phyloP scores from a whole-genome alignment of 2,113 vertebrate genomes.

The Sapayoa aenigma region DNA sequence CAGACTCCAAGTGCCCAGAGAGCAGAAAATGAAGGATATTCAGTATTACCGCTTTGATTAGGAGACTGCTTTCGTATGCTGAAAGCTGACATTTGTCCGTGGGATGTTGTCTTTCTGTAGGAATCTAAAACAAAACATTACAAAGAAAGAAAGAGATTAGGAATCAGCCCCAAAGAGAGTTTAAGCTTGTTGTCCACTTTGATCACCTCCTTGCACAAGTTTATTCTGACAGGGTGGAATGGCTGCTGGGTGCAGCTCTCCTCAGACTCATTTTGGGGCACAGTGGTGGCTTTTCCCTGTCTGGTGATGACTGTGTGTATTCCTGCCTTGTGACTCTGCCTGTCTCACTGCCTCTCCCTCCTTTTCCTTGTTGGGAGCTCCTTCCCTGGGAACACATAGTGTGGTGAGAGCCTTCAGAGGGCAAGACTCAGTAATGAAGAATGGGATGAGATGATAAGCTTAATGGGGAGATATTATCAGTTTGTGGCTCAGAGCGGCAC shows the following conservation, averaged over 20 bases:
- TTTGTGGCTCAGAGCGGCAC: neutral
- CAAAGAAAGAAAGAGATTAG: neutral
- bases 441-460: neutral
- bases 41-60: constrained; percentile 49
- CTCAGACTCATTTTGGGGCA: neutral
- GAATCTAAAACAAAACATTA: constrained; percentile 33
- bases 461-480: neutral
- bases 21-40: neutral
- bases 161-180: neutral
- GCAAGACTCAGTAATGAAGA: neutral
- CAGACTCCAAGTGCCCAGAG: neutral
- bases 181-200: neutral
- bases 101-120: neutral
- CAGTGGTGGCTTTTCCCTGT: accelerated
- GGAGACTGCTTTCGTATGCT: constrained; percentile 41
- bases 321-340: neutral
- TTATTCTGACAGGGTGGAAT: neutral
- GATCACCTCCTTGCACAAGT: neutral
- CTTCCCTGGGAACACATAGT: neutral
- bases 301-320: accelerated
- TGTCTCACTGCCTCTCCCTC: neutral
- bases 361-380: neutral
- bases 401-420: neutral
- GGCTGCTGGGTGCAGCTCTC: neutral
- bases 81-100: constrained; percentile 62